Evolutionary conservation across 2,888 invertebrate species (phyloP).

Genomic region (Zygothrica quintamaculata): DNA sequence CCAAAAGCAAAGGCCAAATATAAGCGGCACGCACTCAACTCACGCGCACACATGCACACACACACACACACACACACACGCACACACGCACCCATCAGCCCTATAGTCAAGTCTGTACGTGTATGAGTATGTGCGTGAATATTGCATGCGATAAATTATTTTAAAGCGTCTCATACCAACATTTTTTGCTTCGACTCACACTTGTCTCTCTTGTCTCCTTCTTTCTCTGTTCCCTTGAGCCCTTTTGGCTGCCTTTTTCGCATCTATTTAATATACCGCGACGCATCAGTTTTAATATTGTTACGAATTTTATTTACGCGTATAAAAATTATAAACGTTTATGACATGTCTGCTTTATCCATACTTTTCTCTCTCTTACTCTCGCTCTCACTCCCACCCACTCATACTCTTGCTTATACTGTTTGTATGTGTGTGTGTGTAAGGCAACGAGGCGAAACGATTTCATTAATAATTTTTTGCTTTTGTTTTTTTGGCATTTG

Average conservation of each 20-base stretch:
- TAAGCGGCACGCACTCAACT: slow-evolving; percentile 47
- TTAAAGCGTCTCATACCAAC: slow-evolving; percentile 55
- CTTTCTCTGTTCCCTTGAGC: neutral
- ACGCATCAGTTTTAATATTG: slow-evolving; percentile 75
- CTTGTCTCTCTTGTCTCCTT: neutral
- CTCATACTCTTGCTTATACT: no score
- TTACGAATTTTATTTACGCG: slow-evolving; percentile 71
- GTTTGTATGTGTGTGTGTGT: no score
- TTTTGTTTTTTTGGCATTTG: slow-evolving; percentile 59
- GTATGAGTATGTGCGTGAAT: slow-evolving; percentile 47
- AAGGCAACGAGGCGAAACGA: neutral
- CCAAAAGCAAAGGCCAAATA: slow-evolving; percentile 29
- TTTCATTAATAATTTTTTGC: slow-evolving; percentile 57
- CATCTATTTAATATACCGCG: slow-evolving; percentile 68
- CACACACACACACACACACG: slow-evolving; percentile 32
- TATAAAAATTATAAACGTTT: slow-evolving; percentile 72
- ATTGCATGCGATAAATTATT: slow-evolving; percentile 75
- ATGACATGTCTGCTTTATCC: slow-evolving; percentile 55
- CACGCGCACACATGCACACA: slow-evolving; percentile 34
- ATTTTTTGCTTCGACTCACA: neutral
- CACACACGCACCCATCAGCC: slow-evolving; percentile 36
- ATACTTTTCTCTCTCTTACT: neutral
- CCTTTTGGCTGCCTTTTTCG: slow-evolving; percentile 4
- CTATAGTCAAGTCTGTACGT: no score
- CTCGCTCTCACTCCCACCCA: neutral